Evolutionary conservation across 1,140 invertebrate genomes (phyloP), one percentile per base, ranked within the genome.

Genomic region (Drosophila parabipectinata): DNA sequence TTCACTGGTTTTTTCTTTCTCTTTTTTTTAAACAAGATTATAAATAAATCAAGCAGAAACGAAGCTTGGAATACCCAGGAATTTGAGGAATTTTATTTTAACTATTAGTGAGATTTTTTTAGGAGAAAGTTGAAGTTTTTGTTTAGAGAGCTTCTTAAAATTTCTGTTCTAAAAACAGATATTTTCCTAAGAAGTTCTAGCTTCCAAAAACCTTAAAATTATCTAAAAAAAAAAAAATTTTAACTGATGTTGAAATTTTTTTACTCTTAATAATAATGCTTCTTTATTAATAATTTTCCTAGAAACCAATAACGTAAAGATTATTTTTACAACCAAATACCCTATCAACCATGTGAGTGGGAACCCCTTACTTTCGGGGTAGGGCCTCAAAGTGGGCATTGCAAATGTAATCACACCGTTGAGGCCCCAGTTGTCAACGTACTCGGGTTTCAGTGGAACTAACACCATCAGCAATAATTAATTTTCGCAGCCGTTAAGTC

Each of bases 401-500:
- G 50, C 56, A 37, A 76, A 63, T 68, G 57, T 77, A 81, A 72
- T 81, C 45, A 66, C 50, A 45, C 28, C 54, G 30, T 48, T 37
- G 58, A 58, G 48, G 28, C 62, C 54, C 37, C 48, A 78, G 58
- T 72, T 28, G 56, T 32, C 45, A 54, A 30, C 26, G 48, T 63
- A 58, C 61, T 58, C 30, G 9, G 15, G 28, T 21, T 21, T 34
- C 41, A 54, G 34, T 32, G 37, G 58, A 44, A 63, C 62, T 41
- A 66, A 48, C 54, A 68, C 77, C 72, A 83, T 63, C 81, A 68
- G 58, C 62, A 52, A 51, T 62, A 81, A 84, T 81, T 81, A 58
- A 77, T 67, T 62, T 85, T 69, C 48, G 62, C 68, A 87, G 73
- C 62, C 82, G 68, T 81, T 61, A 60, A 76, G 81, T 84, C 81